Evolutionary conservation across 2,888 invertebrate species (phyloP).

Genomic region (Lepidonotus clava): DNA sequence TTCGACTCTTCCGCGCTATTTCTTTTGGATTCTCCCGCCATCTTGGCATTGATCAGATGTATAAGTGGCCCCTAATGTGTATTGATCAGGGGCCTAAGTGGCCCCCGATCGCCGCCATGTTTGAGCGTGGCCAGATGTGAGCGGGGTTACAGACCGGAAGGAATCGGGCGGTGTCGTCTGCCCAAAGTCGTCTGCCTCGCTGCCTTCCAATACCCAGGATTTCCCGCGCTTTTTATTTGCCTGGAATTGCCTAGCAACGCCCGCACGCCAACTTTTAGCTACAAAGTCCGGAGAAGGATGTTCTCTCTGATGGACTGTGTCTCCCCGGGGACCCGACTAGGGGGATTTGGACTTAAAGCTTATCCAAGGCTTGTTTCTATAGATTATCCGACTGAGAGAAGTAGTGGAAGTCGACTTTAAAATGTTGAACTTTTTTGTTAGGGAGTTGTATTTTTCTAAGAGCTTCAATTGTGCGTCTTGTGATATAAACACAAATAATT

Average conservation of each 20-base stretch:
- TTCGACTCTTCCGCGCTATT: neutral
- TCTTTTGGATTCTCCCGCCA: neutral
- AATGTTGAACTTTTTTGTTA: too few species aligned
- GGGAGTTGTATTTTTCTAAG: too few species aligned
- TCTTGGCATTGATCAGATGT: slow-evolving; percentile 19
- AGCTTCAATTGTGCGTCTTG: too few species aligned
- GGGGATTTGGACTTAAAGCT: too few species aligned
- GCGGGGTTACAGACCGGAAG: neutral
- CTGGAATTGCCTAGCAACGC: neutral
- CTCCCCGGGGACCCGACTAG: too few species aligned
- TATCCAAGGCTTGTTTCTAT: too few species aligned
- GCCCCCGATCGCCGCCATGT: slow-evolving; percentile 14
- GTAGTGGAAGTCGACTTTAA: too few species aligned
- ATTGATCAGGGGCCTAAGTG: slow-evolving; percentile 29
- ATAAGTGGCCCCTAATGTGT: slow-evolving; percentile 30
- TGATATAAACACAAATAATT: too few species aligned
- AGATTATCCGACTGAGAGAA: too few species aligned
- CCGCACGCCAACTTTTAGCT: too few species aligned
- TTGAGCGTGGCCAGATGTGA: neutral
- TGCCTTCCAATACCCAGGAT: slow-evolving; percentile 7
- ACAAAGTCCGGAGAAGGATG: too few species aligned
- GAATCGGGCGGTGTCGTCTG: neutral
- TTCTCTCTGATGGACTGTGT: too few species aligned
- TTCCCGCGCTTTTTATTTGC: slow-evolving; percentile 10
- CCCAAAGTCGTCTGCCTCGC: neutral